phyloP scores from a whole-genome alignment of 2,113 vertebrate genomes.

The Heliornis fulica region DNA sequence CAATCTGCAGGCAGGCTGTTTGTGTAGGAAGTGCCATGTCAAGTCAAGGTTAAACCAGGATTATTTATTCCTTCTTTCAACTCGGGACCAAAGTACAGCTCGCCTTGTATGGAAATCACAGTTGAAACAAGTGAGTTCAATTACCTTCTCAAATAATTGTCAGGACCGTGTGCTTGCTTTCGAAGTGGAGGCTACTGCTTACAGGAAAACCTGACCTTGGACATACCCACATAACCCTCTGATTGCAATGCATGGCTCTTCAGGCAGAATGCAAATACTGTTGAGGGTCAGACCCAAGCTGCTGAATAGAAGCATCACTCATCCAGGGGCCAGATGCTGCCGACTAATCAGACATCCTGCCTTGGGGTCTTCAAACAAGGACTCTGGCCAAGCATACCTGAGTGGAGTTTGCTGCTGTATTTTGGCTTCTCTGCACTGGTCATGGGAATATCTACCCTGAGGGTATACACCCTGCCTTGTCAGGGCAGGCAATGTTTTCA shows the following conservation, averaged over 20 bases:
- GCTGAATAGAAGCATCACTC: conserved; percentile 8
- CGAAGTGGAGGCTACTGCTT: conserved; percentile 8
- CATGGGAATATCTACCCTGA: not conserved
- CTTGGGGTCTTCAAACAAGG: not conserved
- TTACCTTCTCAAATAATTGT: conserved; percentile 37
- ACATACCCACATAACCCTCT: not conserved
- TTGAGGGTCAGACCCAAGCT: conserved; percentile 23
- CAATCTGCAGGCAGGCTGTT: not conserved
- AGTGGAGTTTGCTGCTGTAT: not conserved
- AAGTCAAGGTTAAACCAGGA: conserved; percentile 3
- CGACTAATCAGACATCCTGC: not conserved
- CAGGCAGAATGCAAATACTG: not conserved
- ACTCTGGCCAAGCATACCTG: not conserved
- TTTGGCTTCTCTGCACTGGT: not conserved
- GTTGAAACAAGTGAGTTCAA: conserved; percentile 43
- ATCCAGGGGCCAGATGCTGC: not conserved
- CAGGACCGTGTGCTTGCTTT: not conserved
- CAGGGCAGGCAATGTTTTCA: not conserved
- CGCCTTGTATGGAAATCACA: conserved; percentile 31
- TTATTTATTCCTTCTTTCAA: conserved; percentile 17
- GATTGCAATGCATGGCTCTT: not conserved
- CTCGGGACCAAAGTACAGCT: conserved; percentile 14
- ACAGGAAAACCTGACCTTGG: conserved; percentile 20
- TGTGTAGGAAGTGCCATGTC: not conserved
- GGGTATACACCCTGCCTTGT: not conserved